Conservation (phyloP, 2,888 invertebrate genomes). For the Oligia latruncula region DNA sequence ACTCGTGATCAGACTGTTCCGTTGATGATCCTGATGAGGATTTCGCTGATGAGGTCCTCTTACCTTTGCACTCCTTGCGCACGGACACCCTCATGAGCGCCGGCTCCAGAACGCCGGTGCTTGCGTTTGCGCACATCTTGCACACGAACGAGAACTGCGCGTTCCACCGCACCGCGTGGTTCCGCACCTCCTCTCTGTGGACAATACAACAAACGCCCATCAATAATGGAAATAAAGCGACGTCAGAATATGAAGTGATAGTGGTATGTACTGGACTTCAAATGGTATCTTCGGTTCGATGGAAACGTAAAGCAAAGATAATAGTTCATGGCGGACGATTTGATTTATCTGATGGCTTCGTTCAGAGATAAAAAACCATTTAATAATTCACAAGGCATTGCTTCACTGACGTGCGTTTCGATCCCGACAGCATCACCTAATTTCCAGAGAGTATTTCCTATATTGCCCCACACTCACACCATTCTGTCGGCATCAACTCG, state of each 20-base stretch:
- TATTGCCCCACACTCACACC: conserved; percentile 18
- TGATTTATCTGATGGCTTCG: background rate
- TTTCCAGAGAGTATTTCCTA: conserved; percentile 22
- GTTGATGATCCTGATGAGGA: background rate
- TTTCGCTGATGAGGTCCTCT: background rate
- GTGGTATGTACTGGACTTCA: background rate
- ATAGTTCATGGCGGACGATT: background rate
- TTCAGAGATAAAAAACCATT: background rate
- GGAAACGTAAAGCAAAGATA: background rate
- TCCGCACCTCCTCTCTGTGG: conserved; percentile 96
- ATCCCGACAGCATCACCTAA: background rate
- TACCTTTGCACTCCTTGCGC: conserved; percentile 95
- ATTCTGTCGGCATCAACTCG: conserved; percentile 20
- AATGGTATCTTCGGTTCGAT: background rate
- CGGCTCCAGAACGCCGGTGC: conserved; percentile 98
- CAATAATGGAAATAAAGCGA: background rate
- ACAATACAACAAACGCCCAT: conserved; percentile 50
- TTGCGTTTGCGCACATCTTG: conserved; percentile 99
- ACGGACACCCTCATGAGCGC: conserved; percentile 98
- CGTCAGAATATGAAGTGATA: background rate
- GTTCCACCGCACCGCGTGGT: conserved; percentile 98
- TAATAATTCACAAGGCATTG: background rate
- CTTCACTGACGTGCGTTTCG: background rate
- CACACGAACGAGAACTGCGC: conserved; percentile 97
- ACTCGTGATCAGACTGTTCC: background rate